phyloP scores from a whole-genome alignment of 2,797 vertebrate species.

The Acanthurus tractus region DNA sequence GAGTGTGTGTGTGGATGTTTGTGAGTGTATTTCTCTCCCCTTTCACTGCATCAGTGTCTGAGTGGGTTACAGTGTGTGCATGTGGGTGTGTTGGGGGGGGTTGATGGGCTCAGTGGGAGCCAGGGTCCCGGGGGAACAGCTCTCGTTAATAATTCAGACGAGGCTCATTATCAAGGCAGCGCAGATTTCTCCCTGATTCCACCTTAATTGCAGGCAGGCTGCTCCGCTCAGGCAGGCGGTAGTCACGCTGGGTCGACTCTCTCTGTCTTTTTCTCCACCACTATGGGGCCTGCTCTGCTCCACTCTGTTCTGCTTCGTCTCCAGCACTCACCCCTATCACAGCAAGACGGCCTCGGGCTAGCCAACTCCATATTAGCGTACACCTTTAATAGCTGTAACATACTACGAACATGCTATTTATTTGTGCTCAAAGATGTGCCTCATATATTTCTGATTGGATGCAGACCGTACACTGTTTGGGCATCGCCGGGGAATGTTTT shows the following conservation, averaged over 20 bases:
- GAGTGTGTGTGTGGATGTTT: conserved; percentile 29
- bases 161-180: conserved; percentile 91
- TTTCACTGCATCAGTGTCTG: conserved; percentile 42
- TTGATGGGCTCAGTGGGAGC: conserved; percentile 87
- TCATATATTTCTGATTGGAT: conserved; percentile 64
- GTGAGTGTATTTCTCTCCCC: conserved; percentile 47
- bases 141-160: conserved; percentile 91
- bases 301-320: conserved; percentile 74
- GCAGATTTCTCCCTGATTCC: conserved; percentile 90
- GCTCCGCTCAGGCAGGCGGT: conserved; percentile 86
- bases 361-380: conserved; percentile 50
- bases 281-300: conserved; percentile 70
- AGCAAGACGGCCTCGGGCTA: conserved; percentile 65
- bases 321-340: conserved; percentile 62
- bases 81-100: conserved; percentile 60
- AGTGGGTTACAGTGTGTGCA: conserved; percentile 51
- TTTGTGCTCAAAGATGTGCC: conserved; percentile 69
- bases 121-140: conserved; percentile 86
- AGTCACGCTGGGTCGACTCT: conserved; percentile 85
- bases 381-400: conserved; percentile 53
- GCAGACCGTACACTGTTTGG: conserved; percentile 39
- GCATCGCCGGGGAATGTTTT: conserved; percentile 50
- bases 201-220: conserved; percentile 90
- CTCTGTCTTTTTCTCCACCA: conserved; percentile 74
- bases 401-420: conserved; percentile 56